Evolutionary conservation across 1,140 invertebrate genomes (phyloP), one percentile per base, ranked within the genome.

Genomic region (Lepeophtheirus salmonis): DNA sequence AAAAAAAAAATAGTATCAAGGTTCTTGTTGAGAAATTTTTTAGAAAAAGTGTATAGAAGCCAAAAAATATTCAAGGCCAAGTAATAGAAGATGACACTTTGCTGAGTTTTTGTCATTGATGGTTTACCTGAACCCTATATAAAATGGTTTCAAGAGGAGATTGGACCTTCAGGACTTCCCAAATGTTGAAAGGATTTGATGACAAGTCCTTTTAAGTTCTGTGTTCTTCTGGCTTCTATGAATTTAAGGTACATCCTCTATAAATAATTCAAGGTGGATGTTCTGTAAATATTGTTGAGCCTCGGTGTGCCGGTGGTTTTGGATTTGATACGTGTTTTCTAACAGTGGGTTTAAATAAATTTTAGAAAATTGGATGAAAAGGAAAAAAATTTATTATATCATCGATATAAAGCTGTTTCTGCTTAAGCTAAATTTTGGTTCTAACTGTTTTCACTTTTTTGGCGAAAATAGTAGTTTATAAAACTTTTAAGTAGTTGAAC

Each of bases 271-370:
- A 83, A 76, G 95, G 94, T 4, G 73, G 71, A 65, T 89, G 84
- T 2, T 69, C 80, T 63, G 95, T 95, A 0, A 75, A 68, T 23
- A 97, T 99, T 66, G 95, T 98, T 0, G 67, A 68, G 61, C 94
- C 95, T 0, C 74, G 87, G 69, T 91, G 90, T 12, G 69, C 79
- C 0, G 74, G 77, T 52, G 82, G 85, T 68, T 98, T 98, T 78
- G 94, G 94, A 1, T 99, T 92, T 91, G 95, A 98, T 76, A 83
- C 90, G 4, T 83, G 89, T 67, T 99, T 99, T 68, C 80, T 88
- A 68, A 94, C 95, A 0, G 72, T 80, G 21, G 85, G 82, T 80
- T 68, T 73, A 81, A 16, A 70, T 84, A 70, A 98, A 94, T 16
- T 98, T 86, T 73, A 94, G 83, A 1, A 89, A 98, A 76, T 78